phyloP scores from a whole-genome alignment of 2,113 vertebrate species.

The Panurus biarmicus region DNA sequence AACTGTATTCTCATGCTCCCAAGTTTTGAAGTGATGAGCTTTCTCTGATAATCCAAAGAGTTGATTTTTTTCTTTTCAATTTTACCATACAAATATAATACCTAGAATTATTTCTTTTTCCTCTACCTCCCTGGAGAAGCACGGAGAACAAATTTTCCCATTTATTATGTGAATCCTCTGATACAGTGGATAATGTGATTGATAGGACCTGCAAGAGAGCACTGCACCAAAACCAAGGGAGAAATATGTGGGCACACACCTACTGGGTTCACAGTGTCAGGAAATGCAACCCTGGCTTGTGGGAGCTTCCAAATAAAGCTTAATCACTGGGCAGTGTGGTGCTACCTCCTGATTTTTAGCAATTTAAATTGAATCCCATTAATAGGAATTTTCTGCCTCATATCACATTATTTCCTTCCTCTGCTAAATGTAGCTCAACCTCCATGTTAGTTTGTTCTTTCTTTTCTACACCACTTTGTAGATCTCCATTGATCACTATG shows the following conservation, averaged over 20 bases:
- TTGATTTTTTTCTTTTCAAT: background rate
- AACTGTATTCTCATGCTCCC: background rate
- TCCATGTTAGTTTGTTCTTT: background rate
- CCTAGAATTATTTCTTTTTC: background rate
- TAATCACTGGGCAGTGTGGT: background rate
- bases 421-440: background rate
- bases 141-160: background rate
- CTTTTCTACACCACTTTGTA: background rate
- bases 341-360: background rate
- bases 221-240: background rate
- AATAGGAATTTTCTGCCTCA: background rate
- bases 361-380: background rate
- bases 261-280: background rate
- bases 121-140: background rate
- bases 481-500: background rate
- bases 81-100: background rate
- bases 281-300: background rate
- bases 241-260: background rate
- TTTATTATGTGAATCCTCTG: background rate
- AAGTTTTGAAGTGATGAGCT: background rate
- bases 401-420: background rate
- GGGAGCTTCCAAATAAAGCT: background rate
- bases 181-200: background rate
- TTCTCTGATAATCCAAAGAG: background rate
- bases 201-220: background rate